Evolutionary conservation across 1,140 invertebrate genomes (phyloP).

Genomic region (Bradynema listronoti): DNA sequence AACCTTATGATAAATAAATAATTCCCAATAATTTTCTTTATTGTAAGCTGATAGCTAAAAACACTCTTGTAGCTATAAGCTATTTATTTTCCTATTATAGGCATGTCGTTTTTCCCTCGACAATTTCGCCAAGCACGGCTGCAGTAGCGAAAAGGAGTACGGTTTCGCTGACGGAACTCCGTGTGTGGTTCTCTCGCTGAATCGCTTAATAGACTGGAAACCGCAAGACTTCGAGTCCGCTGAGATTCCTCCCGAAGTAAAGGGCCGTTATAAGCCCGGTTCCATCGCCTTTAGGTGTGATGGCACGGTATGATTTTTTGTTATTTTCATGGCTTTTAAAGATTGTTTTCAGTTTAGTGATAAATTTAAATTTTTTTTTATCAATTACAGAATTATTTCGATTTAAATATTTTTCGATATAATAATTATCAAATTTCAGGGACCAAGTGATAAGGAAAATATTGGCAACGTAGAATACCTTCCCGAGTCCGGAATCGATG

Average conservation of each 20-base stretch:
- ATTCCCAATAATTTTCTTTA: neutral
- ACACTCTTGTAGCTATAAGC: slow-evolving; percentile 7
- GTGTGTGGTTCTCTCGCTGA: slow-evolving; percentile 52
- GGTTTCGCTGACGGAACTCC: slow-evolving; percentile 52
- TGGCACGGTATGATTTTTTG: slow-evolving; percentile 43
- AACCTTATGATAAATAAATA: slow-evolving; percentile 5
- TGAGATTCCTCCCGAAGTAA: slow-evolving; percentile 40
- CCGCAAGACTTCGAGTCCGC: slow-evolving; percentile 39
- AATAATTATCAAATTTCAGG: no score
- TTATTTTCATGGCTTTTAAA: slow-evolving; percentile 6
- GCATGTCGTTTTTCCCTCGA: slow-evolving; percentile 47
- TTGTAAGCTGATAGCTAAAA: slow-evolving; percentile 6
- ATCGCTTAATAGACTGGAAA: slow-evolving; percentile 55
- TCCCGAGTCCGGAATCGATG: slow-evolving; percentile 49
- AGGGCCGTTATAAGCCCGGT: slow-evolving; percentile 45
- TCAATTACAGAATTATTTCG: neutral
- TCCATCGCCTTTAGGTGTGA: slow-evolving; percentile 50
- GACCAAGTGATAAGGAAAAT: slow-evolving; percentile 47
- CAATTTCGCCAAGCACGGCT: slow-evolving; percentile 38
- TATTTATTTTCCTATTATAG: slow-evolving; percentile 13
- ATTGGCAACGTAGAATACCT: slow-evolving; percentile 47
- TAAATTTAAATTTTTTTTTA: no score
- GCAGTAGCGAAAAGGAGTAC: slow-evolving; percentile 36
- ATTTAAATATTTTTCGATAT: no score
- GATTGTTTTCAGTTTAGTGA: slow-evolving; percentile 31